Evolutionary conservation across 2,797 vertebrate genomes (phyloP).

Genomic region (Agapornis canus): DNA sequence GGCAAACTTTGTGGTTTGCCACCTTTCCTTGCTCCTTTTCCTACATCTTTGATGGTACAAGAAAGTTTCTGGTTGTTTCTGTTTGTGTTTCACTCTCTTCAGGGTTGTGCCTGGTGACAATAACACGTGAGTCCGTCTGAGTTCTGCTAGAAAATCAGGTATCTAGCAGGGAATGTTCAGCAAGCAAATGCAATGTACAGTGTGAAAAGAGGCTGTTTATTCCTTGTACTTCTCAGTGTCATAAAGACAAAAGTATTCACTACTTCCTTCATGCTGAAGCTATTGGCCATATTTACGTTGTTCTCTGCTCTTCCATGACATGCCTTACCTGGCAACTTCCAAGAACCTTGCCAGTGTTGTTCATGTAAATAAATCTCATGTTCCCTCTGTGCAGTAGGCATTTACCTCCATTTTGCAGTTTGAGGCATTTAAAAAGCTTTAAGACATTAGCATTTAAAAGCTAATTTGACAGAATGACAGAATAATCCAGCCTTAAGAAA

Average conservation of each 20-base stretch:
- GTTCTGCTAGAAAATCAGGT: neutral
- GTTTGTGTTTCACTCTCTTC: neutral
- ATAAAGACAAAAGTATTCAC: neutral
- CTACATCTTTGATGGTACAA: conserved; percentile 35
- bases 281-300: neutral
- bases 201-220: neutral
- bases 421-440: neutral
- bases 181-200: neutral
- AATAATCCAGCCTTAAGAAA: neutral
- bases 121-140: neutral
- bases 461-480: neutral
- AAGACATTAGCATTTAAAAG: neutral
- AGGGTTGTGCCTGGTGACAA: neutral
- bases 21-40: conserved; percentile 27
- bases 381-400: neutral
- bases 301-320: neutral
- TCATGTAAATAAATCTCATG: neutral
- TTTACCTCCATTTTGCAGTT: neutral
- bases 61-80: conserved; percentile 23
- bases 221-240: neutral
- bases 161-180: neutral
- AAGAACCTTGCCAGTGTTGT: neutral
- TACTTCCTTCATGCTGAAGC: neutral
- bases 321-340: neutral
- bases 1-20: conserved; percentile 28